Evolutionary conservation across 1,140 invertebrate genomes (phyloP), one percentile per base, ranked within the genome.

Genomic region (Apis dorsata): DNA sequence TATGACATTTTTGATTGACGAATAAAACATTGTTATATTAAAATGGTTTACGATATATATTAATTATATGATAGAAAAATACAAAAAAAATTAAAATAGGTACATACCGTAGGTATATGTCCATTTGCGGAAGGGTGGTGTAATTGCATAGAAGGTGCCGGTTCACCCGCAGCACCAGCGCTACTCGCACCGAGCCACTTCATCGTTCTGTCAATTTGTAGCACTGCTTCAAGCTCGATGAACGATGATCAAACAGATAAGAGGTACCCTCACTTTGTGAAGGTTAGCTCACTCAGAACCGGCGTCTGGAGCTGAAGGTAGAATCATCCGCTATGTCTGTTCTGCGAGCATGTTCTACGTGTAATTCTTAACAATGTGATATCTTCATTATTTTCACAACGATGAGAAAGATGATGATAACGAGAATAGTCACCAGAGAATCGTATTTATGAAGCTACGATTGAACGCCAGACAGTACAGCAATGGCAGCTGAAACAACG

Each of bases 91-190:
- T 34, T n/a, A 11, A 70, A 49, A 62, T 55, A 63, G n/a, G 8
- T 59, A 70, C 76, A 59, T 90, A 93, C 93, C 87, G 92, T 90
- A 57, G 93, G 91, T 92, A 94, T 91, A 84, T 94, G 93, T 72
- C 93, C 93, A 86, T 94, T 94, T 68, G 92, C 93, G 77, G 93
- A 90, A 85, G 93, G 92, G 90, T 93, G 93, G 88, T 94, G 93
- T 71, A 93, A 89, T 82, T 94, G 93, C 92, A 94, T 93, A 68
- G 93, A 92, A 89, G 93, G 93, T 92, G 93, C 93, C 93, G 93
- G 93, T 89, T 94, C 93, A 73, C 92, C 92, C 79, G 90, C 92
- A 82, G 91, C 91, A 81, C 92, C 92, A 86, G 87, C 90, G 90
- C 91, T 93, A 90, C 91, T 92, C 88, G 93, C 91, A 87, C 90